A percentile compares a stretch with the other conserved stretches of the same genome.
Conservation (phyloP, 2,797 vertebrate genomes). For the Acanthopagrus latus region DNA sequence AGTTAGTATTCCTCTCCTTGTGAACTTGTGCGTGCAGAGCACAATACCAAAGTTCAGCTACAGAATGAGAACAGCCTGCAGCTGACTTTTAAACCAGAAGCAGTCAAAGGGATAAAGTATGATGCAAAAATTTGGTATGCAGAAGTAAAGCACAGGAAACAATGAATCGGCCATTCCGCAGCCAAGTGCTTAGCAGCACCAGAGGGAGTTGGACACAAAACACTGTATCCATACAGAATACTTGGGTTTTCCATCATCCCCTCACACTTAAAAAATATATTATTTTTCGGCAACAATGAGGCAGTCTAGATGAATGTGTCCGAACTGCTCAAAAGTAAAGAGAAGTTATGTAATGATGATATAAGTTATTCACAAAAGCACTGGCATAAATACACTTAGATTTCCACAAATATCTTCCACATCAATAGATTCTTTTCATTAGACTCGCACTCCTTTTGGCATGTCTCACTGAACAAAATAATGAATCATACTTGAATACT, state of each 20-base stretch:
- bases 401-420: neutral
- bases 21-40: neutral
- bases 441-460: neutral
- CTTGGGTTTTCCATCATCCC: constrained; percentile 30
- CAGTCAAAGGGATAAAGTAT: constrained; percentile 41
- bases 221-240: constrained; percentile 32
- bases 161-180: constrained; percentile 45
- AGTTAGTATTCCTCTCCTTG: neutral
- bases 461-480: neutral
- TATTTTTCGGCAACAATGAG: neutral
- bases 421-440: neutral
- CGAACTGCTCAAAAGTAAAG: constrained; percentile 28
- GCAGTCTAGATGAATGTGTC: constrained; percentile 6
- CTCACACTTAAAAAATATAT: constrained; percentile 7
- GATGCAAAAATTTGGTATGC: constrained; percentile 35
- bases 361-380: constrained; percentile 20
- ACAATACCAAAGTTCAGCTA: constrained; percentile 27
- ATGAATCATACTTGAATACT: neutral
- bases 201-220: constrained; percentile 44
- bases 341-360: neutral
- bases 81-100: constrained; percentile 30
- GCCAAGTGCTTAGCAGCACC: constrained; percentile 50
- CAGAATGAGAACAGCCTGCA: constrained; percentile 36
- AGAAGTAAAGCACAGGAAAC: constrained; percentile 43
- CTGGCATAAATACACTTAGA: neutral